Percentiles rank a stretch among this genome's conserved stretches.
phyloP scores from a whole-genome alignment of 2,113 vertebrate genomes.

The Aegotheles bennettii region DNA sequence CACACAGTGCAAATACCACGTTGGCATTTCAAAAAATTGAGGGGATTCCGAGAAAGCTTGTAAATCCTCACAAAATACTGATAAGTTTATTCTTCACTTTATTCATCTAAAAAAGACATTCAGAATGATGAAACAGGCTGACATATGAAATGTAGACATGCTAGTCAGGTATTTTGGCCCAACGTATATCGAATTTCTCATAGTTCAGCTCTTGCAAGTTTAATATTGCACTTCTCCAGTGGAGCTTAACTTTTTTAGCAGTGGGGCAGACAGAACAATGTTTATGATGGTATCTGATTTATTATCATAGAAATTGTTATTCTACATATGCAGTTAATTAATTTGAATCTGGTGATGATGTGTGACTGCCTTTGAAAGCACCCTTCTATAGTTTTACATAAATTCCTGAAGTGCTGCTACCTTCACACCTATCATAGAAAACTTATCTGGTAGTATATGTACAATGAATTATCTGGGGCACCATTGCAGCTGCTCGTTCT shows the following conservation, averaged over 20 bases:
- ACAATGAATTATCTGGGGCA: background rate
- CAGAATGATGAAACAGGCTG: background rate
- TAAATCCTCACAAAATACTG: conserved; percentile 1
- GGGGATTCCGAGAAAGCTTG: background rate
- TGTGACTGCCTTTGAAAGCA: background rate
- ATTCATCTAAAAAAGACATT: background rate
- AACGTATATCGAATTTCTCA: background rate
- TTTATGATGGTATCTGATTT: background rate
- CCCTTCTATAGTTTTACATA: background rate
- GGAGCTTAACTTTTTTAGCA: background rate
- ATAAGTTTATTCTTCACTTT: background rate
- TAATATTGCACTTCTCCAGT: background rate
- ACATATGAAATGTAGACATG: background rate
- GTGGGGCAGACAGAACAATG: background rate
- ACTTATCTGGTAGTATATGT: background rate
- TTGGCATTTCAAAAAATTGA: background rate
- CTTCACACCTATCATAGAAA: background rate
- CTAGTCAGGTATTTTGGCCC: background rate
- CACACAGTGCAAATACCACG: background rate
- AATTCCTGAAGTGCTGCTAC: background rate
- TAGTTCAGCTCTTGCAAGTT: background rate
- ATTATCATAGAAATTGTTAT: background rate
- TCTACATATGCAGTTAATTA: background rate
- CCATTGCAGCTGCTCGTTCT: conserved; percentile 6
- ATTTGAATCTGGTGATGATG: background rate